Percentiles rank a stretch among this genome's conserved stretches.
These are phyloP conservation scores for Volucella inflata DNA, from an alignment of 2,888 invertebrate species.

Conservation along the genomic window DNA sequence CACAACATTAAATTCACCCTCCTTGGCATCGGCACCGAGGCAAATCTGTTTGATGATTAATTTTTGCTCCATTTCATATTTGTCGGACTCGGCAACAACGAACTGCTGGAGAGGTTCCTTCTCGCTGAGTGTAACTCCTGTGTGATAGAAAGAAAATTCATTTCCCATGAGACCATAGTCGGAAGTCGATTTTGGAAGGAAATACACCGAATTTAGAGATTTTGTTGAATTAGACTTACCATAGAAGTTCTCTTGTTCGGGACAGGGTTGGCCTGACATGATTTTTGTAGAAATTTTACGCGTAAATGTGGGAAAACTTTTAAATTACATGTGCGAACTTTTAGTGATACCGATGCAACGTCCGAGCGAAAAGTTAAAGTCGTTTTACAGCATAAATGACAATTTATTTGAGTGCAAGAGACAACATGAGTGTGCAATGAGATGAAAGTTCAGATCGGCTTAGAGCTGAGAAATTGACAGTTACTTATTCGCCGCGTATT, in stretches of 20 bases:
- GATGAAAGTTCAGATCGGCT: no score
- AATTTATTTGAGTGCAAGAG: constrained; percentile 33
- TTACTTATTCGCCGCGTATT: no score
- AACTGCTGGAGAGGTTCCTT: constrained; percentile 86
- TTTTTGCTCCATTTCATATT: constrained; percentile 87
- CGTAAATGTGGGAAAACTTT: constrained; percentile 14
- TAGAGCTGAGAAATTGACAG: no score
- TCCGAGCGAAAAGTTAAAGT: constrained; percentile 28
- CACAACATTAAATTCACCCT: constrained; percentile 91
- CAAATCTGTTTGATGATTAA: constrained; percentile 92
- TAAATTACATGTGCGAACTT: constrained; percentile 60
- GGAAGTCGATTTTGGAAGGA: no score
- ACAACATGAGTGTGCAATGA: not conserved
- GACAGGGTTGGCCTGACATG: constrained; percentile 58
- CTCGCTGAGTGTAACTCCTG: constrained; percentile 91
- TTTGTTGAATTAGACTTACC: constrained; percentile 30
- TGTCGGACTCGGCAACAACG: constrained; percentile 82
- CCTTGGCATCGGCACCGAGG: constrained; percentile 90
- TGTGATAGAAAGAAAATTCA: not conserved
- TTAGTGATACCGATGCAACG: constrained; percentile 20
- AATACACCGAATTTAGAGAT: no score
- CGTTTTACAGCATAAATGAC: constrained; percentile 67
- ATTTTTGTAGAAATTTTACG: constrained; percentile 1
- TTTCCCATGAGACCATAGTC: not conserved
- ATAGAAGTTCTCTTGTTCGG: constrained; percentile 70